Evolutionary conservation across 2,888 invertebrate species (phyloP), one percentile per base, ranked within the genome.

Genomic region (Agelastica alni): DNA sequence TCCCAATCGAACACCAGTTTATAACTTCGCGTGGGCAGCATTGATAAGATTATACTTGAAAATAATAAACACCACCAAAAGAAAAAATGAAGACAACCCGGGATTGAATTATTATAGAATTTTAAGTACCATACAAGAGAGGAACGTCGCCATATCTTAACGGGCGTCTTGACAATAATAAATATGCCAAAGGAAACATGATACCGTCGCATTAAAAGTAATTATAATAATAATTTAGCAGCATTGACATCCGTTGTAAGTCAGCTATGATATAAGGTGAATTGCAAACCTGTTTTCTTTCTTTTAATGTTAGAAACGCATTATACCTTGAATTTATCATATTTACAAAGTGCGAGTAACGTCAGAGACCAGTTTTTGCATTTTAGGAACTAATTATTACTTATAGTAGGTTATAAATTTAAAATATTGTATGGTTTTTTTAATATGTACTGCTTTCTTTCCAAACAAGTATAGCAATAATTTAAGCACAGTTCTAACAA

Each of bases 201-300:
- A 73, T 71, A 71, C 72, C 63, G 67, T 63, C 69, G 61, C 73
- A 74, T 73, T 73, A 74, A 74, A 74, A 72, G 70, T 73, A 73
- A 74, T 74, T 74, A 73, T 74, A 72, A 71, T 71, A 70, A 74
- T 74, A 74, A 72, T 70, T 74, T 72, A 72, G 62, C 65, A 44
- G 65, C 59, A 65, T 65, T 65, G 71, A 72, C 69, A 61, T 63
- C 56, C 61, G 61, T 66, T 60, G 65, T 66, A 67, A 66, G 62
- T 68, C 64, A 64, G 58, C 66, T 68, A 70, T 70, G 70, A 70
- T 67, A 63, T 68, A 70, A 60, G 61, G 63, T 52, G 58, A 56
- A 58, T 54, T 51, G 53, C 51, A 47, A 60, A 60, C 61, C 59
- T 54, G 61, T 61, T 61, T 54, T 54, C 52, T 42, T 56, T 56